Evolutionary conservation across 1,140 invertebrate species (phyloP), one percentile per base, ranked within the genome.

Genomic region (Penaeus chinensis): DNA sequence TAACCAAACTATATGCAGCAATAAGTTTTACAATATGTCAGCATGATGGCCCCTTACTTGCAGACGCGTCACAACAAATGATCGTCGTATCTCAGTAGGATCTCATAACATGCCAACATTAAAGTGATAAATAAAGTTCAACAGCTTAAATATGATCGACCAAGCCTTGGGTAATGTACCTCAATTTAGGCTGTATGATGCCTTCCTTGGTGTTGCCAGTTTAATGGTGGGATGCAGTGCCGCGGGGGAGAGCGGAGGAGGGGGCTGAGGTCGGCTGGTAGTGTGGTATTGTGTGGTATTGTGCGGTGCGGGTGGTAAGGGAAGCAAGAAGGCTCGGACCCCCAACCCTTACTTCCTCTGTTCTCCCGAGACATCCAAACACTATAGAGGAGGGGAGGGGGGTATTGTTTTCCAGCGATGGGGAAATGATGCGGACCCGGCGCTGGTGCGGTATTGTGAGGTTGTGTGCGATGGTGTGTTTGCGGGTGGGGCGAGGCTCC

Each of bases 21-120:
- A 89, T 89, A 89, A 89, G 88, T 89, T 89, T 80, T 85, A 81
- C 88, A 89, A 81, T 89, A 89, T 89, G 88, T 89, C 88, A 87
- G 85, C 85, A 47, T 87, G 87, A 88, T 88, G 87, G 87, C 74
- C 87, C 82, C 87, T 88, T 88, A 84, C 87, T 88, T 80, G 87
- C 87, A 88, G 87, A 88, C 87, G 87, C 82, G 87, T 88, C 87
- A 84, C 87, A 88, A 88, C 82, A 84, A 84, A 88, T 88, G 87
- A 84, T 88, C 82, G 82, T 79, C 82, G 87, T 88, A 88, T 83
- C 87, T 88, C 87, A 88, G 82, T 84, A 69, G 87, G 82, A 88
- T 88, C 87, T 88, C 87, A 88, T 88, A 88, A 88, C 87, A 88
- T 84, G 87, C 87, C 87, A 84, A 88, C 87, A 88, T 88, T 88